Evolutionary conservation across 2,888 invertebrate genomes (phyloP).

Genomic region (Caenorhabditis plicata): DNA sequence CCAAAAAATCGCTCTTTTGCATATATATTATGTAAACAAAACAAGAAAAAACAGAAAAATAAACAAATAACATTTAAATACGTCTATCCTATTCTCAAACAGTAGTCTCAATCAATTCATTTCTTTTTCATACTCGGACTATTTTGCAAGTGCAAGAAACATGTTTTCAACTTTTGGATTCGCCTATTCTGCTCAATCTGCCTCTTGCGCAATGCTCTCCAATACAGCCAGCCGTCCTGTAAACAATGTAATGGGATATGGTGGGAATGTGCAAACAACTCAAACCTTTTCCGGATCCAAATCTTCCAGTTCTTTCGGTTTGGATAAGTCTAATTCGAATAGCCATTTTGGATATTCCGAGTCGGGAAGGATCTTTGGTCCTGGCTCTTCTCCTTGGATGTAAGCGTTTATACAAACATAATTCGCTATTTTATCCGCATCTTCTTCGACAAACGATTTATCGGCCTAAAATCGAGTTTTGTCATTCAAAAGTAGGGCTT

Average conservation of each 20-base stretch:
- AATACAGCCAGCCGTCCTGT: slow-evolving; percentile 63
- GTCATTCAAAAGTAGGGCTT: not conserved
- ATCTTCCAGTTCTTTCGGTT: slow-evolving; percentile 53
- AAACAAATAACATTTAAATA: not conserved
- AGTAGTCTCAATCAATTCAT: not conserved
- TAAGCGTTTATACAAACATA: slow-evolving; percentile 62
- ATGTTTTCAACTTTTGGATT: slow-evolving; percentile 47
- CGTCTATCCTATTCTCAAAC: not conserved
- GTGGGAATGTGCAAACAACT: too few relatives aligned
- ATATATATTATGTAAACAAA: too few relatives aligned
- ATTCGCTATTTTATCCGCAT: slow-evolving; percentile 56
- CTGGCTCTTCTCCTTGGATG: slow-evolving; percentile 66
- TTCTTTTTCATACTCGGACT: slow-evolving; percentile 47
- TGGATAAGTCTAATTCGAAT: slow-evolving; percentile 53
- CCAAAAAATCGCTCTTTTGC: too few relatives aligned
- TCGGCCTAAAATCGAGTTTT: slow-evolving; percentile 40
- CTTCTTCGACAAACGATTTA: slow-evolving; percentile 57
- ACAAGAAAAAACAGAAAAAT: not conserved
- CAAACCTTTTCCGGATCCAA: slow-evolving; percentile 55
- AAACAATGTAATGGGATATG: too few relatives aligned
- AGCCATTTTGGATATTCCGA: slow-evolving; percentile 69
- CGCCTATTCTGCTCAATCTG: slow-evolving; percentile 52
- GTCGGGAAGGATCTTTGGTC: slow-evolving; percentile 67
- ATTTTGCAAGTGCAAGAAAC: slow-evolving; percentile 54
- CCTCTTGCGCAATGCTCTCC: slow-evolving; percentile 51